A percentile compares a stretch with the other conserved stretches of the same genome.
Evolutionary conservation across 2,888 invertebrate species (phyloP).

Genomic region (Tachina fera): DNA sequence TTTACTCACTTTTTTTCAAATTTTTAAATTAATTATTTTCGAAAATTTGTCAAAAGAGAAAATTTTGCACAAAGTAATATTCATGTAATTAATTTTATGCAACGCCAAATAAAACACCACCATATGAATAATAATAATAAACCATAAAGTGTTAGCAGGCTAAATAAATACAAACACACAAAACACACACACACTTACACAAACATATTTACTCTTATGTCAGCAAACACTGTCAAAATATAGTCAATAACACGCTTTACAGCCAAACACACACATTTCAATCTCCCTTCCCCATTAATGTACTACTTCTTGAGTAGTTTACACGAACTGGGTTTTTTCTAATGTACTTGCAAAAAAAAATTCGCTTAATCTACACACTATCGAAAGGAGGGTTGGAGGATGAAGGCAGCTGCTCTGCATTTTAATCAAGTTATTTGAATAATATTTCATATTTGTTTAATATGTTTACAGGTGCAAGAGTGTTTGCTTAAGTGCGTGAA

Average conservation of each 20-base stretch:
- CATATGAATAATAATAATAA: conserved; percentile 21
- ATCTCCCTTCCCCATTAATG: too few relatives aligned
- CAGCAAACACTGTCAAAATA: not conserved
- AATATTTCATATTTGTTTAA: conserved; percentile 31
- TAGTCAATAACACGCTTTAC: not conserved
- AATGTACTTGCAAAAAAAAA: not conserved
- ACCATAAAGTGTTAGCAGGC: not conserved
- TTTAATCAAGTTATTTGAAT: conserved; percentile 44
- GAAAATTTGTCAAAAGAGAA: not conserved
- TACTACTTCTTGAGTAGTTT: not conserved
- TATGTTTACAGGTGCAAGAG: conserved; percentile 6
- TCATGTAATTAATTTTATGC: conserved; percentile 46
- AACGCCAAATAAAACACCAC: conserved; percentile 17
- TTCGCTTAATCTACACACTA: not conserved
- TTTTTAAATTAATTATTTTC: conserved; percentile 9
- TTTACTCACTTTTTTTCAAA: not conserved
- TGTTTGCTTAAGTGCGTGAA: not conserved
- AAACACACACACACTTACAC: not conserved
- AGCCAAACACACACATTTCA: not conserved
- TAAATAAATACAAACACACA: not conserved
- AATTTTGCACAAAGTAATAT: conserved; percentile 19
- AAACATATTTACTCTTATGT: not conserved
- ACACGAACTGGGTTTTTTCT: not conserved
- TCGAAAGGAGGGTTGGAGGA: not conserved
- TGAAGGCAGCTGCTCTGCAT: not conserved